A percentile compares a stretch with the other conserved stretches of the same genome.
These are phyloP conservation scores for Lethocerus indicus DNA, from an alignment of 1,140 invertebrate species.

Conservation along the genomic window DNA sequence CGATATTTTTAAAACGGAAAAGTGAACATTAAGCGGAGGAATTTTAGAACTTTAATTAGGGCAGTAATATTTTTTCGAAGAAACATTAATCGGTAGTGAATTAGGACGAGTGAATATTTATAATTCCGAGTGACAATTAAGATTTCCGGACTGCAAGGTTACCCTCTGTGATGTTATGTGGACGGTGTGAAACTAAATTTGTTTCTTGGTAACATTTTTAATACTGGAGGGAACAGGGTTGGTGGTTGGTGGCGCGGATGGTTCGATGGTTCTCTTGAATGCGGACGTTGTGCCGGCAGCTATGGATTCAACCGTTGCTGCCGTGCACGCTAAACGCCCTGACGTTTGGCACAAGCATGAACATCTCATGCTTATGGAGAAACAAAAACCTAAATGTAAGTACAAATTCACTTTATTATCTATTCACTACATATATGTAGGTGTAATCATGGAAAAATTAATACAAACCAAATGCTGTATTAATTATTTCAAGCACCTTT, in stretches of 20 bases:
- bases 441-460: no score
- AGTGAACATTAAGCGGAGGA: not conserved
- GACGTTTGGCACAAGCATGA: slow-evolving; percentile 45
- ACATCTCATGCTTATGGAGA: slow-evolving; percentile 51
- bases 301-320: slow-evolving; percentile 20
- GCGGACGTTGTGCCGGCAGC: slow-evolving; percentile 17
- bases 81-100: not conserved
- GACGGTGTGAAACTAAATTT: slow-evolving; percentile 7
- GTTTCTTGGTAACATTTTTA: slow-evolving; percentile 8
- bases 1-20: not conserved
- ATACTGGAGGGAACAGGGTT: slow-evolving; percentile 18
- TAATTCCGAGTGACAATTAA: not conserved
- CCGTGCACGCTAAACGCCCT: slow-evolving; percentile 18
- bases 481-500: no score
- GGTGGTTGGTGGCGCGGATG: slow-evolving; percentile 17
- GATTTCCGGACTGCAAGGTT: not conserved
- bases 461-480: no score
- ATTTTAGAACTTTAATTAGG: not conserved
- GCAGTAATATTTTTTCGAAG: not conserved
- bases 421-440: no score
- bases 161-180: slow-evolving; percentile 1
- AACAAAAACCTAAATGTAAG: slow-evolving; percentile 51
- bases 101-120: not conserved
- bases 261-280: slow-evolving; percentile 22
- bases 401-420: no score